Percentiles rank a stretch among this genome's conserved stretches.
phyloP scores from a whole-genome alignment of 2,888 invertebrate genomes.

The Melanophora roralis region DNA sequence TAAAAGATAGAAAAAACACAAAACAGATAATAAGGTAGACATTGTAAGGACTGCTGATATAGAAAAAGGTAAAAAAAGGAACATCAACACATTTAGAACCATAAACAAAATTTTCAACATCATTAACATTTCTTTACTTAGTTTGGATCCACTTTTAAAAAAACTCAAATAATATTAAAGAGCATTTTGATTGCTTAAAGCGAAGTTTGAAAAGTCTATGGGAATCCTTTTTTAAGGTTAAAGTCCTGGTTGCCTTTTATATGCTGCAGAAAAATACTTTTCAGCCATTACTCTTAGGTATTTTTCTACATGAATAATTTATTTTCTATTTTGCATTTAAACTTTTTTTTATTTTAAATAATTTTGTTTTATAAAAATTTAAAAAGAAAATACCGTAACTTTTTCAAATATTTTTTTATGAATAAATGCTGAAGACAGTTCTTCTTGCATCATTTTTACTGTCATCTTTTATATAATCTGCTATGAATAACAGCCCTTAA shows the following conservation, averaged over 20 bases:
- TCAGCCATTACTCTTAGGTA: neutral
- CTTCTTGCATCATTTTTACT: slow-evolving; percentile 10
- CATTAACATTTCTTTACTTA: slow-evolving; percentile 33
- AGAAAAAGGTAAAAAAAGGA: slow-evolving; percentile 31
- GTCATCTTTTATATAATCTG: slow-evolving; percentile 19
- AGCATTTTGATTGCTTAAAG: neutral
- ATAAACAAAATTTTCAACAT: slow-evolving; percentile 47
- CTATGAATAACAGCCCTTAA: neutral
- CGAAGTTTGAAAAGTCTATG: no score
- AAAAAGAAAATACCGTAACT: neutral
- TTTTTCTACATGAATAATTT: no score
- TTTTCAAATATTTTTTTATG: neutral
- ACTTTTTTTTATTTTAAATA: slow-evolving; percentile 10
- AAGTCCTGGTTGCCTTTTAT: no score
- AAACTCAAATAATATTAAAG: no score
- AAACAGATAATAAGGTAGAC: neutral
- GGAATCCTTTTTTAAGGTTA: no score
- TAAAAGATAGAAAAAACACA: neutral
- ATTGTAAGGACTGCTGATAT: slow-evolving; percentile 24
- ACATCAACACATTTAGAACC: slow-evolving; percentile 47
- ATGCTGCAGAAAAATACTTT: no score
- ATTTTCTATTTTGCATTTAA: neutral
- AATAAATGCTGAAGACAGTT: neutral
- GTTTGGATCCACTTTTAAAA: no score
- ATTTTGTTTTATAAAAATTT: neutral